phyloP scores from a whole-genome alignment of 2,888 invertebrate species.

The Apomyelois bistriatella region DNA sequence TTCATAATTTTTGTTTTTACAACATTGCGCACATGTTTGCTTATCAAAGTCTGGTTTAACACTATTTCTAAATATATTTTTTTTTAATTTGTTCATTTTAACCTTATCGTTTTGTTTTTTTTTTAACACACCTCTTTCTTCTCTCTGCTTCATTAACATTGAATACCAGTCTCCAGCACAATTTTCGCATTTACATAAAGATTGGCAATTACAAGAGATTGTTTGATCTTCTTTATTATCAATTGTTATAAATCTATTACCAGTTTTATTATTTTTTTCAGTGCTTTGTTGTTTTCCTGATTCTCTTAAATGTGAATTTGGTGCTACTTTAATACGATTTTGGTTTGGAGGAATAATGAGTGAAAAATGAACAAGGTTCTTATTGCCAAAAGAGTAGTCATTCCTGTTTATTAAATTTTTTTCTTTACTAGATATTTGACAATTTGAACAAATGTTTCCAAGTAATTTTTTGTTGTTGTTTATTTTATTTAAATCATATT shows the following conservation, averaged over 20 bases:
- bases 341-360: neutral
- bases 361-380: neutral
- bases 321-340: neutral
- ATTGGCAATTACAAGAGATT: neutral
- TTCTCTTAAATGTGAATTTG: too few relatives aligned
- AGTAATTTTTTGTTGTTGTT: neutral
- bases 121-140: neutral
- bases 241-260: neutral
- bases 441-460: neutral
- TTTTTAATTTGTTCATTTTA: neutral
- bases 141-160: neutral
- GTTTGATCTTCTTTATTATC: neutral
- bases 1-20: neutral
- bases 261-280: neutral
- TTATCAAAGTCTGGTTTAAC: neutral
- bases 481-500: too few relatives aligned
- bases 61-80: neutral
- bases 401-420: neutral
- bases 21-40: neutral
- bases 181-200: neutral
- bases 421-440: neutral
- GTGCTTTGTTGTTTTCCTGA: neutral
- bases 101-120: neutral
- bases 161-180: neutral
- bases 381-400: neutral